These are phyloP conservation scores for Psilopogon haemacephalus DNA, from an alignment of 2,113 vertebrate species.

Conservation along the genomic window DNA sequence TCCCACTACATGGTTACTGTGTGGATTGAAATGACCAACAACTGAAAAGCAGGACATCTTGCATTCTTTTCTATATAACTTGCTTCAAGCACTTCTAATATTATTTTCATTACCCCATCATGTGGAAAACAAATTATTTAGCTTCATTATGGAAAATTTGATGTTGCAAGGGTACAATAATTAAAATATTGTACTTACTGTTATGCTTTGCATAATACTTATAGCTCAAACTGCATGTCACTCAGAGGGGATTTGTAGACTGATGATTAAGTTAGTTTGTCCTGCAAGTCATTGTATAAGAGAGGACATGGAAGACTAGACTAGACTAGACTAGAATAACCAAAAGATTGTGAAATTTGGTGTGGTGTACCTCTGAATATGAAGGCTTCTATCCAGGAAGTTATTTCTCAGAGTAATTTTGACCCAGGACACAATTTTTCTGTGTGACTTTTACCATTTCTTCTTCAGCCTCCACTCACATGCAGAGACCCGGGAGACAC, in stretches of 20 bases:
- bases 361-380: background rate
- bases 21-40: background rate
- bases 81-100: background rate
- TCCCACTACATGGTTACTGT: background rate
- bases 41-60: background rate
- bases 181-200: background rate
- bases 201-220: background rate
- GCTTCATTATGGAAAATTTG: background rate
- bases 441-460: background rate
- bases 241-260: background rate
- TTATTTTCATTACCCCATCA: background rate
- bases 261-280: background rate
- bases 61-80: background rate
- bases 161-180: background rate
- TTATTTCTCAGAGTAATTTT: background rate
- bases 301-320: background rate
- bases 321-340: too few species aligned
- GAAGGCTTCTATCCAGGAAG: background rate
- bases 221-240: background rate
- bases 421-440: background rate
- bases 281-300: background rate
- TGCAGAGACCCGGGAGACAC: background rate
- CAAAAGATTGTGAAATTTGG: background rate
- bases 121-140: background rate
- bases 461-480: background rate